phyloP scores from a whole-genome alignment of 2,888 invertebrate genomes.

The Trichogramma dendrolimi region DNA sequence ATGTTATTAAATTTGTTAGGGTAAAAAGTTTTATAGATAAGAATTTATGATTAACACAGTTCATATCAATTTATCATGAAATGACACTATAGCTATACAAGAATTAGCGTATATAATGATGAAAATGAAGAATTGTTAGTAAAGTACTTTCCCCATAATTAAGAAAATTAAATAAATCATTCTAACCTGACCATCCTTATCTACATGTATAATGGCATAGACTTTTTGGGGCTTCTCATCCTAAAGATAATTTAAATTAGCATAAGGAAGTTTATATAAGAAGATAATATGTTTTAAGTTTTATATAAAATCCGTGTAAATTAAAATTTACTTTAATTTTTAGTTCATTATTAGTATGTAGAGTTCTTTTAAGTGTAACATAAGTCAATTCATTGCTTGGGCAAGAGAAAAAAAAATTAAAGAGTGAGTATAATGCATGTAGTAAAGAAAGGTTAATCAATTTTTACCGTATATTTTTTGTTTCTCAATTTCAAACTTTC shows the following conservation, averaged over 20 bases:
- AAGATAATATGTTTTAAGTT: too few species aligned
- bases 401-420: constrained; percentile 15
- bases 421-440: constrained; percentile 7
- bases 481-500: constrained; percentile 68
- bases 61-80: too few species aligned
- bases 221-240: constrained; percentile 53
- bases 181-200: constrained; percentile 54
- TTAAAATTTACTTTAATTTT: too few species aligned
- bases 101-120: too few species aligned
- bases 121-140: background rate
- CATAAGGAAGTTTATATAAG: constrained; percentile 21
- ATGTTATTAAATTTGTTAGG: too few species aligned
- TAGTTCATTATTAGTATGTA: too few species aligned
- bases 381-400: too few species aligned
- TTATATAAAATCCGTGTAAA: too few species aligned
- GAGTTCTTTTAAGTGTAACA: too few species aligned
- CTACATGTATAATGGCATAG: constrained; percentile 53
- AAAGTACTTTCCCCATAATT: constrained; percentile 22
- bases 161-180: constrained; percentile 38
- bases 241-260: constrained; percentile 48
- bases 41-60: too few species aligned
- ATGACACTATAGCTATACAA: too few species aligned
- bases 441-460: constrained; percentile 10
- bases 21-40: too few species aligned
- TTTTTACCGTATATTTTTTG: constrained; percentile 56